phyloP scores from a whole-genome alignment of 2,113 vertebrate species.

The Cynoglossus semilaevis region DNA sequence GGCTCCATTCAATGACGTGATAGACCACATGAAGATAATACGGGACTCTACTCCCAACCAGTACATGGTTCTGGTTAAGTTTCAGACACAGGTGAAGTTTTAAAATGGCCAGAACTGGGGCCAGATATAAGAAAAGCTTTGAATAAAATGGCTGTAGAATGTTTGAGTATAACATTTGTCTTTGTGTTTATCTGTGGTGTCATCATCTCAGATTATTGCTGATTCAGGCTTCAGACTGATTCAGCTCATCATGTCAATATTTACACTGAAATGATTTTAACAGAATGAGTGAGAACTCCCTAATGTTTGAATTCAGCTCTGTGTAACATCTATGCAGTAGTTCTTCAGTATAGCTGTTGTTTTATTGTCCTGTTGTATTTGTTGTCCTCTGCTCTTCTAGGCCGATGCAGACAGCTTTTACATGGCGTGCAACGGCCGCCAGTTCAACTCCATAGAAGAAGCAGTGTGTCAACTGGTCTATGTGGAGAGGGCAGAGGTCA shows the following conservation, averaged over 20 bases:
- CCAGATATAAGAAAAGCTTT: too few species aligned
- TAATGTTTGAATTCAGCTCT: too few species aligned
- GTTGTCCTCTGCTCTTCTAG: slow-evolving; percentile 58
- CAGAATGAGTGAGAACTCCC: too few species aligned
- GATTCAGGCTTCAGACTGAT: too few species aligned
- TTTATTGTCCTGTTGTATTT: background rate
- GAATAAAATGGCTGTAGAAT: too few species aligned
- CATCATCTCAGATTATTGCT: too few species aligned
- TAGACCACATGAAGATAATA: slow-evolving; percentile 99
- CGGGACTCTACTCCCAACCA: slow-evolving; percentile 96
- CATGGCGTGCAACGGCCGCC: slow-evolving; percentile 88
- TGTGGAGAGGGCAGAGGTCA: slow-evolving; percentile 93
- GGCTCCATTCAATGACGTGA: slow-evolving; percentile 93
- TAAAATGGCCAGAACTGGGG: background rate
- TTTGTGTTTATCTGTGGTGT: too few species aligned
- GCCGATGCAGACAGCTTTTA: slow-evolving; percentile 95
- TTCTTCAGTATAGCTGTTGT: background rate
- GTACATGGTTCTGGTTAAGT: slow-evolving; percentile 98
- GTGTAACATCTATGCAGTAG: background rate
- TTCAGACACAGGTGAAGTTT: slow-evolving; percentile 84
- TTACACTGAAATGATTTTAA: too few species aligned
- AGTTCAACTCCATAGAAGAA: slow-evolving; percentile 98
- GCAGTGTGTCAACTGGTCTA: slow-evolving; percentile 96
- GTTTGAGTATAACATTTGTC: too few species aligned
- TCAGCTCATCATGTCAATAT: too few species aligned